Evolutionary conservation across 1,140 invertebrate species (phyloP).

Genomic region (Trichogramma pretiosum): DNA sequence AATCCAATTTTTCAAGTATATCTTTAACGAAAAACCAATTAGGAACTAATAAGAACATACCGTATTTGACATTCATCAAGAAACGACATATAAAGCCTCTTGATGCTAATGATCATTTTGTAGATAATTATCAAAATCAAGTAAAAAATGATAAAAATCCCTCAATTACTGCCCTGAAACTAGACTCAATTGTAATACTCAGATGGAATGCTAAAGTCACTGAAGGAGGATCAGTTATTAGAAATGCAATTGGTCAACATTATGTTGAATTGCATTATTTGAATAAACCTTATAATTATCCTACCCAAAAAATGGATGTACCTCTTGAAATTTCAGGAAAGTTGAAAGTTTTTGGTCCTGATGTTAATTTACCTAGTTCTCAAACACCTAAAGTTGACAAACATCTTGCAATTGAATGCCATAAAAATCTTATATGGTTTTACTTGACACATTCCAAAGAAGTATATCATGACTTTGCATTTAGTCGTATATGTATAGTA

Average conservation of each 20-base stretch:
- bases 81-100: conserved; percentile 29
- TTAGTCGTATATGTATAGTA: conserved; percentile 33
- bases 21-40: conserved; percentile 24
- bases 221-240: conserved; percentile 27
- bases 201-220: conserved; percentile 37
- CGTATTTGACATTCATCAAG: conserved; percentile 35
- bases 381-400: conserved; percentile 24
- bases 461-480: conserved; percentile 35
- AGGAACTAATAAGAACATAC: conserved; percentile 19
- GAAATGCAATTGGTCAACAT: conserved; percentile 40
- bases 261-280: conserved; percentile 37
- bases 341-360: conserved; percentile 41
- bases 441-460: conserved; percentile 32
- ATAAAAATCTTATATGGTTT: conserved; percentile 35
- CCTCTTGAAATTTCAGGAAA: conserved; percentile 32
- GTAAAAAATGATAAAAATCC: conserved; percentile 14
- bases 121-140: conserved; percentile 19
- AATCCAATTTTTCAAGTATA: conserved; percentile 35
- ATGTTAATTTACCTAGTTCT: conserved; percentile 31
- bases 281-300: conserved; percentile 37
- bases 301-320: conserved; percentile 26
- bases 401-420: conserved; percentile 27
- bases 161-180: conserved; percentile 24
- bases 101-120: conserved; percentile 19
- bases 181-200: conserved; percentile 35